Evolutionary conservation across 2,888 invertebrate genomes (phyloP).

Genomic region (Cryptocheilus praepositus): DNA sequence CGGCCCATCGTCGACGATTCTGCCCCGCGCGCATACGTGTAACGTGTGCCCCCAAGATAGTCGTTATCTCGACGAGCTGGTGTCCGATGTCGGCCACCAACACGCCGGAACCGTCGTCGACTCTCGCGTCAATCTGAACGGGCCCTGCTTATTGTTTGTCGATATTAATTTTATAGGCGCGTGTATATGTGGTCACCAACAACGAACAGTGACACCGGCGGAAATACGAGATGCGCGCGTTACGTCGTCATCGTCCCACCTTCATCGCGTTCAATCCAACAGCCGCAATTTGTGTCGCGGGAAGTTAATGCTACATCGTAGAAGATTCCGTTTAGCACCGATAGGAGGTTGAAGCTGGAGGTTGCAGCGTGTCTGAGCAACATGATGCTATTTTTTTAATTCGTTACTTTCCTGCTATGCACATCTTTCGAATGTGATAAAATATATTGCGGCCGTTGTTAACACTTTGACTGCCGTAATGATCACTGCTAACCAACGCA

Average conservation of each 20-base stretch:
- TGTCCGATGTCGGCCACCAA: slow-evolving; percentile 61
- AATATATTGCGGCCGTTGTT: too few relatives aligned
- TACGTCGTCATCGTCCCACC: slow-evolving; percentile 15
- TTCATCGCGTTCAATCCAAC: too few relatives aligned
- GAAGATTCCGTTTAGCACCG: too few relatives aligned
- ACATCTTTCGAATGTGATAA: too few relatives aligned
- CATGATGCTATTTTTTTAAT: too few relatives aligned
- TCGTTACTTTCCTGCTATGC: too few relatives aligned
- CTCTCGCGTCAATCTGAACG: slow-evolving; percentile 15
- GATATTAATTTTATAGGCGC: slow-evolving; percentile 55
- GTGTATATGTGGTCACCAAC: not conserved
- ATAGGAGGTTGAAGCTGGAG: too few relatives aligned
- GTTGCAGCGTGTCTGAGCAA: too few relatives aligned
- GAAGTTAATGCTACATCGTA: too few relatives aligned
- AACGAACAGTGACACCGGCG: slow-evolving; percentile 45
- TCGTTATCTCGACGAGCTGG: slow-evolving; percentile 58
- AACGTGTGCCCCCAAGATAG: slow-evolving; percentile 56
- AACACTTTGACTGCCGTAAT: too few relatives aligned
- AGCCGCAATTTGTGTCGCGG: too few relatives aligned
- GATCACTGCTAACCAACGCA: too few relatives aligned
- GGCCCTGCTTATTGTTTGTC: slow-evolving; percentile 59
- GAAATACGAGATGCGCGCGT: slow-evolving; percentile 53
- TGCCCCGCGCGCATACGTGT: slow-evolving; percentile 25
- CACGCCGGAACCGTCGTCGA: slow-evolving; percentile 29
- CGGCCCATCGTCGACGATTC: slow-evolving; percentile 36